These are phyloP conservation scores for Myotis findleyi DNA, from an alignment of 2,797 vertebrate genomes.

Conservation along the genomic window DNA sequence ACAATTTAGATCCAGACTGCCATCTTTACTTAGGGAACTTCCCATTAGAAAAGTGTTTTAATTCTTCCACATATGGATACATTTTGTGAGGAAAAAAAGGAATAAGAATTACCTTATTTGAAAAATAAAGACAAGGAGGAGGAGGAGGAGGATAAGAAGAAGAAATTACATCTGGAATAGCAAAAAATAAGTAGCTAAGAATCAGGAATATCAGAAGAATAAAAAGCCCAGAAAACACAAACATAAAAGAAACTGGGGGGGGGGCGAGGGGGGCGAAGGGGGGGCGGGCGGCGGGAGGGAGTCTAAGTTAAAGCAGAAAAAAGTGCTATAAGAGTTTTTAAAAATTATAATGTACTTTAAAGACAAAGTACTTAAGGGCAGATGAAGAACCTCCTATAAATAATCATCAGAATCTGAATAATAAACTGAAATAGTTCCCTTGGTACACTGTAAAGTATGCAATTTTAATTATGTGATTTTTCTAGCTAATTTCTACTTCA, in stretches of 20 bases:
- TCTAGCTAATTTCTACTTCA: slow-evolving; percentile 80
- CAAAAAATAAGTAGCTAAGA: slow-evolving; percentile 29
- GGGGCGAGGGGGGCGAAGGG: no score
- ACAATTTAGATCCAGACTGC: background rate
- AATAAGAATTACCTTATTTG: slow-evolving; percentile 20
- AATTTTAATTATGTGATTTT: slow-evolving; percentile 82
- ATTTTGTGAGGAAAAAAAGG: background rate
- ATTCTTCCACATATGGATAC: background rate
- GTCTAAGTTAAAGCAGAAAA: slow-evolving; percentile 49
- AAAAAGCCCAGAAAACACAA: slow-evolving; percentile 35
- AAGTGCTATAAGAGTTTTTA: slow-evolving; percentile 53
- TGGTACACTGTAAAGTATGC: slow-evolving; percentile 66
- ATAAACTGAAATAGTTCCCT: slow-evolving; percentile 72
- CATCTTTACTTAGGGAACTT: background rate
- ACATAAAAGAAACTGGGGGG: background rate
- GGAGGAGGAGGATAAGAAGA: no score
- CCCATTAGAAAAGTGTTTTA: slow-evolving; percentile 22
- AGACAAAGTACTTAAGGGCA: slow-evolving; percentile 77
- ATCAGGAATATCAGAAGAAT: slow-evolving; percentile 57
- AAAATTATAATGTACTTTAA: slow-evolving; percentile 78
- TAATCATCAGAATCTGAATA: slow-evolving; percentile 77
- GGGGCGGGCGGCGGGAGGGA: background rate
- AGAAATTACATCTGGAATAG: background rate
- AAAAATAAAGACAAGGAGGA: background rate
- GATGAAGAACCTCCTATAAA: slow-evolving; percentile 76